These are phyloP conservation scores for Caracal caracal DNA, from an alignment of 2,113 vertebrate species.

Conservation along the genomic window DNA sequence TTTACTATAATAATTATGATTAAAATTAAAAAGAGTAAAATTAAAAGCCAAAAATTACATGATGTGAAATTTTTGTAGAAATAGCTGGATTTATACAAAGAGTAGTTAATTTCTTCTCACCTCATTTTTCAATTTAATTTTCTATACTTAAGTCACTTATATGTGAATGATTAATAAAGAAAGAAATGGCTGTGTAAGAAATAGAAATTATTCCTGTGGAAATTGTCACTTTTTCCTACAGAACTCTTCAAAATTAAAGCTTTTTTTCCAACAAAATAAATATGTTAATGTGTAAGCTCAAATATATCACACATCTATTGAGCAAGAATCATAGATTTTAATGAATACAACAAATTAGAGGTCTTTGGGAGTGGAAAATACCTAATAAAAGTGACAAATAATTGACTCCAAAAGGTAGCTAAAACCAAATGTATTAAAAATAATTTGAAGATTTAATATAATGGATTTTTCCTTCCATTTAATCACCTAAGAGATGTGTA, in stretches of 20 bases:
- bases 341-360: constrained; percentile 14
- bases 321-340: constrained; percentile 6
- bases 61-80: neutral
- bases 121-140: neutral
- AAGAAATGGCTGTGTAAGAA: neutral
- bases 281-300: neutral
- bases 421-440: constrained; percentile 15
- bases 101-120: neutral
- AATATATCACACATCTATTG: neutral
- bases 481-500: neutral
- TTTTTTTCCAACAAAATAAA: neutral
- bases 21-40: neutral
- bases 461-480: constrained; percentile 38
- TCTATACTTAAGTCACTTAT: neutral
- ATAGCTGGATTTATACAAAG: constrained; percentile 2
- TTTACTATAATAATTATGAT: neutral
- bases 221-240: neutral
- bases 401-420: neutral
- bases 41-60: neutral
- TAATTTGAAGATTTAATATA: constrained; percentile 38
- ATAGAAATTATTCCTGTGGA: neutral
- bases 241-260: neutral
- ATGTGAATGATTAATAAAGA: neutral
- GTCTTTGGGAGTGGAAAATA: neutral
- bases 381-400: neutral